These are phyloP conservation scores for Tympanuchus pallidicinctus DNA, from an alignment of 2,113 vertebrate genomes.

Conservation along the genomic window DNA sequence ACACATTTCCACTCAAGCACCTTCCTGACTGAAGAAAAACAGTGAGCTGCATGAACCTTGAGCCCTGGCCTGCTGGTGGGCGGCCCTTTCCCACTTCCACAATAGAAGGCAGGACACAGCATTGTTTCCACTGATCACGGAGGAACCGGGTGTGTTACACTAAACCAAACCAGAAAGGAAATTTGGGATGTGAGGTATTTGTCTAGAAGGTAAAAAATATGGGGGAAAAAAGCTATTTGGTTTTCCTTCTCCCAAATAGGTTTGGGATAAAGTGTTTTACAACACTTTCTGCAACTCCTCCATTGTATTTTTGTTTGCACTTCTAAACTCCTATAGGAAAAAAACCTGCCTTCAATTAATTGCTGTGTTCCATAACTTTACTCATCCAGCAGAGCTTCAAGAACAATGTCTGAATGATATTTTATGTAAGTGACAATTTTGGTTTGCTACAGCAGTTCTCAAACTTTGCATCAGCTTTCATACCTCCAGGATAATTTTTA, in stretches of 20 bases:
- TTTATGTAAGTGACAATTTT: neutral
- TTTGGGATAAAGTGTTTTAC: neutral
- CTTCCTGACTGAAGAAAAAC: neutral
- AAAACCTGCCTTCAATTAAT: neutral
- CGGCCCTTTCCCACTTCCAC: neutral
- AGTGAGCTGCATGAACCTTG: neutral
- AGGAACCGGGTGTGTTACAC: neutral
- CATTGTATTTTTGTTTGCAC: neutral
- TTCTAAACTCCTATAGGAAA: neutral
- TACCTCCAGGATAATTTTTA: neutral
- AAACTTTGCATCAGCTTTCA: neutral
- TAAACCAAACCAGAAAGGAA: neutral
- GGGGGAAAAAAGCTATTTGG: neutral
- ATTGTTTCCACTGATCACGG: fast-evolving
- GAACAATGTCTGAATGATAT: neutral
- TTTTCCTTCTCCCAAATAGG: neutral
- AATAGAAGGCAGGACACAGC: neutral
- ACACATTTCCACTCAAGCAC: neutral
- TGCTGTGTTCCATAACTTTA: neutral
- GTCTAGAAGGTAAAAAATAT: neutral
- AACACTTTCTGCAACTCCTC: neutral
- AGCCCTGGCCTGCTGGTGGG: neutral
- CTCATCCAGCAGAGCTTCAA: neutral
- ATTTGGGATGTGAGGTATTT: neutral
- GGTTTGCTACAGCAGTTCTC: neutral